A percentile compares a stretch with the other conserved stretches of the same genome.
Evolutionary conservation across 2,797 vertebrate genomes (phyloP).

Genomic region (Centropyge bicolor): DNA sequence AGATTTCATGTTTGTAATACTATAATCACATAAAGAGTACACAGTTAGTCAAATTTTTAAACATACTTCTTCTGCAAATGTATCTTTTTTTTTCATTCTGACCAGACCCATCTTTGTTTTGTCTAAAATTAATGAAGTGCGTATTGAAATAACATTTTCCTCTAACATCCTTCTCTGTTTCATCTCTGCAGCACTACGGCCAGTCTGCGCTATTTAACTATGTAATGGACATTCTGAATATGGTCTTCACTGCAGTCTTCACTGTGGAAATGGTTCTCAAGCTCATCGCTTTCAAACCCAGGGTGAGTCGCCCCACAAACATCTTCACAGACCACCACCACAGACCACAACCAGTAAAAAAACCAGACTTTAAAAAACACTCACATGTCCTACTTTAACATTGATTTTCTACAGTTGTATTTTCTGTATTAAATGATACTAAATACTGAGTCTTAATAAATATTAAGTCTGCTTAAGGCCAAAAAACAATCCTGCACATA

Average conservation of each 20-base stretch:
- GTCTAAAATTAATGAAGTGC: not conserved
- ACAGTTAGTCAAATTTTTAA: not conserved
- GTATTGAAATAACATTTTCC: not conserved
- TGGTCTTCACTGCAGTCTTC: slow-evolving; percentile 99
- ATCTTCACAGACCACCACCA: not conserved
- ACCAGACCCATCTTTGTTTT: not conserved
- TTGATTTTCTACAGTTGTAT: not conserved
- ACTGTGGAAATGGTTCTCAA: slow-evolving; percentile 99
- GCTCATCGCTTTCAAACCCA: slow-evolving; percentile 99
- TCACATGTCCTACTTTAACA: not conserved
- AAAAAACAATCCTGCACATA: too few relatives aligned
- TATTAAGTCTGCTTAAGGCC: too few relatives aligned
- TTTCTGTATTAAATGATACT: not conserved
- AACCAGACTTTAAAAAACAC: slow-evolving; percentile 15
- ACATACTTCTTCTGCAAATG: not conserved
- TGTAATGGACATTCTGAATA: slow-evolving; percentile 99
- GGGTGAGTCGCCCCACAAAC: slow-evolving; percentile 86
- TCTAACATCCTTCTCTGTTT: slow-evolving; percentile 21
- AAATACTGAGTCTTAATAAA: too few relatives aligned
- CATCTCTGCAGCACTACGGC: slow-evolving; percentile 91
- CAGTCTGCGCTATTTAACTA: slow-evolving; percentile 97
- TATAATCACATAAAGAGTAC: not conserved
- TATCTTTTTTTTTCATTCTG: not conserved
- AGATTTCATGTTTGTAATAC: not conserved
- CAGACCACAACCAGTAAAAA: too few relatives aligned